phyloP scores from a whole-genome alignment of 37 sponge, comb jelly and placozoan genomes.

The Corticium candelabrum region DNA sequence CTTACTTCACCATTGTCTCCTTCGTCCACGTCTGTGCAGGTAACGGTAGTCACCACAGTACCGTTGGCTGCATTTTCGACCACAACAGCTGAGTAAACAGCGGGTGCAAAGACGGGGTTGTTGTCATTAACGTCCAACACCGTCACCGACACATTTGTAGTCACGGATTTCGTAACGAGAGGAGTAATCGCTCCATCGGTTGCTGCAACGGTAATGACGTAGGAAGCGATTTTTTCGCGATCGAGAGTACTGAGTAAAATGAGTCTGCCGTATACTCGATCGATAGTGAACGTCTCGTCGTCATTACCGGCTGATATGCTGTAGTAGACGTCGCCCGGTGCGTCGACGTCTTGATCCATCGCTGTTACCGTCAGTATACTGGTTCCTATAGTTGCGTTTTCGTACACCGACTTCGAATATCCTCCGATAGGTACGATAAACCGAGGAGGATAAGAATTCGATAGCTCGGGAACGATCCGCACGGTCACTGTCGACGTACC shows the following conservation, averaged over 20 bases:
- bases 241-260: neutral
- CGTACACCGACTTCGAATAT: neutral
- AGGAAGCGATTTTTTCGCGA: neutral
- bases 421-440: neutral
- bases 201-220: neutral
- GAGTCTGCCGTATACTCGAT: neutral
- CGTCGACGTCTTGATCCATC: neutral
- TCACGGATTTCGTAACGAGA: neutral
- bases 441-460: neutral
- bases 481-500: neutral
- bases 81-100: neutral
- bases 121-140: slow-evolving; percentile 9
- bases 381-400: neutral
- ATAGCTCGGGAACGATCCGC: neutral
- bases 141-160: slow-evolving; percentile 10
- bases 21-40: slow-evolving; percentile 45
- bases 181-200: neutral
- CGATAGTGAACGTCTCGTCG: neutral
- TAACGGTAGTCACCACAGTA: slow-evolving; percentile 9
- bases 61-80: neutral
- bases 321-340: neutral
- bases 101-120: neutral
- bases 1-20: slow-evolving; percentile 26
- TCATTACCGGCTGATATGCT: neutral
- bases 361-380: neutral